Base-by-base conservation (phyloP, 1,140 invertebrate genomes). In the Palaemon carinicauda region DNA sequence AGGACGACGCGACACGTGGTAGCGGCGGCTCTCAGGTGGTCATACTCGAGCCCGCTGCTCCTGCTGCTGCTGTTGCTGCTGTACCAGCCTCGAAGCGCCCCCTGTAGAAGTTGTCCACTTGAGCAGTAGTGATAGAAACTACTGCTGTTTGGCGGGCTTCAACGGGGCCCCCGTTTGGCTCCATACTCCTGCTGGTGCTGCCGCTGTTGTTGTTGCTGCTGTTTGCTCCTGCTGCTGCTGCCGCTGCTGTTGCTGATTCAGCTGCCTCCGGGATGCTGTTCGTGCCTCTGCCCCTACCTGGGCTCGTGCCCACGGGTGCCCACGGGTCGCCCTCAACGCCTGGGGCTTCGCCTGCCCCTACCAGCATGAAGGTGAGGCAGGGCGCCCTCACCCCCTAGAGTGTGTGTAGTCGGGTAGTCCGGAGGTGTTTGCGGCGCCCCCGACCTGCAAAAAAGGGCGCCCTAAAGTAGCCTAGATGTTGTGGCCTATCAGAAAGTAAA, bases 321-420 rank as follows among this genome's bases (percentile, higher is more conserved):
- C 88, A 89, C 87, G 84, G 88, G 31, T 80, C 88, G 12, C 88
- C 88, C 15, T 80, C 88, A 31, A 88, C 88, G 52, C 88, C 88
- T 54, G 88, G 88, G 84, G 88, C 88, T 27, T 87, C 88, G 79
- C 88, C 88, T 29, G 88, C 88, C 78, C 88, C 88, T 27, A 41
- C 88, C 53, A 87, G 74, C 84, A 89, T 89, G 85, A 89, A 89
- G 88, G 88, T 89, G 88, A 89, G 88, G 81, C 79, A 51, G 77
- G 84, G 84, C 77, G 19, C 33, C 83, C 50, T 71, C 50, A 33
- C 24, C 60, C 71, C 56, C 41, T 41, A 41, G 41, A 41, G 41
- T 31, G 52, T 24, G 74, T 24, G 74, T 77, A 77, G 74, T 69
- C 65, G 65, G 65, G 65, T 69, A 27, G 65, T 69, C 24, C 14